Base-by-base conservation (phyloP, 2,113 vertebrate species). In the Patagioenas fasciata region DNA sequence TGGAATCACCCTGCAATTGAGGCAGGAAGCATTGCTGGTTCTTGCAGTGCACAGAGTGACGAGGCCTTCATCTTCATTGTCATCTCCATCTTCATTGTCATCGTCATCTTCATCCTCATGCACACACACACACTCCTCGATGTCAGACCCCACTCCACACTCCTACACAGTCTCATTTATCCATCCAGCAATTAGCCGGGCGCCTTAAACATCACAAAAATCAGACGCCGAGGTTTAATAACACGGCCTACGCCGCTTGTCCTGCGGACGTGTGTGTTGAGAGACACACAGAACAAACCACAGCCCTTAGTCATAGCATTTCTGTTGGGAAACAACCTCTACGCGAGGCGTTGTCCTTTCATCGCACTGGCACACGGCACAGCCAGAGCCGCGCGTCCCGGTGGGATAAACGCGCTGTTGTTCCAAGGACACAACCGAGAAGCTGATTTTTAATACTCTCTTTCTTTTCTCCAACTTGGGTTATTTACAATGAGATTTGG, bases 111-210 rank as follows among this genome's bases (percentile, higher is more conserved):
- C 48, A 25, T 1, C 0, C 15, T 5, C 50, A 8, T n/a, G n/a
- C 18, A 5, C 31, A 5, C 10, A 2, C 11, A 1, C 29, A 16
- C 2, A 5, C 5, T 5, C 6, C 18, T 48, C 1, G 4, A 10
- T 15, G 5, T 25, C 83, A 50, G 31, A 4, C 51, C 65, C 65
- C 72, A 0, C 50, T 13, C 67, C 31, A 1, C 26, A 47, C 66
- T 24, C 17, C 34, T 1, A 18, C 25, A 19, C 18, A 69, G 38
- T 0, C 64, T 69, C 62, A 1, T 26, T 70, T 58, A 20, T 85
- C 82, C 70, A 29, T 1, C 79, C 84, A 75, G 89, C 69, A 36
- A 61, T 70, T n/a, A 93, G 23, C 38, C 2, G 60, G 19, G 16
- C 20, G 26, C 31, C 36, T 10, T 3, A 10, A 72, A 19, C 71